These are phyloP conservation scores for Orchesellides sinensis DNA, from an alignment of 2,888 invertebrate genomes.

Conservation along the genomic window DNA sequence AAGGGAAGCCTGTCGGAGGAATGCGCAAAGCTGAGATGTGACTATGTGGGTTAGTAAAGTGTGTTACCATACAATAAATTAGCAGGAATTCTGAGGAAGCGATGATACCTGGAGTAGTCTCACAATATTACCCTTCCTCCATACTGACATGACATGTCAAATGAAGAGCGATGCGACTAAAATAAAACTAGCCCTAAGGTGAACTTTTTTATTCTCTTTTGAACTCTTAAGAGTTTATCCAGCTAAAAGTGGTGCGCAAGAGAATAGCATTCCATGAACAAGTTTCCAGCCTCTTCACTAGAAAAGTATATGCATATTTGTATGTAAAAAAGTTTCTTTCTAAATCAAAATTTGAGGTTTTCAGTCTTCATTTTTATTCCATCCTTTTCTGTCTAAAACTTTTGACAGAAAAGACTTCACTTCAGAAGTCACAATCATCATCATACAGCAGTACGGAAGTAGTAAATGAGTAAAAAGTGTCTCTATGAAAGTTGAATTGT, in stretches of 20 bases:
- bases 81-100: slow-evolving; percentile 17
- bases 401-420: slow-evolving; percentile 51
- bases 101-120: slow-evolving; percentile 45
- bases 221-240: slow-evolving; percentile 51
- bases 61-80: slow-evolving; percentile 35
- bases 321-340: slow-evolving; percentile 11
- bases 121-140: too few relatives aligned
- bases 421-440: slow-evolving; percentile 19
- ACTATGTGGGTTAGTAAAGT: too few relatives aligned
- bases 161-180: slow-evolving; percentile 46
- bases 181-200: slow-evolving; percentile 27
- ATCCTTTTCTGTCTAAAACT: slow-evolving; percentile 50
- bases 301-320: slow-evolving; percentile 20
- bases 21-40: too few relatives aligned
- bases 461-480: slow-evolving; percentile 51
- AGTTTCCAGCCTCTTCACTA: neutral
- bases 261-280: neutral
- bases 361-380: slow-evolving; percentile 60
- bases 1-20: too few relatives aligned
- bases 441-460: slow-evolving; percentile 12
- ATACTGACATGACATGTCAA: slow-evolving; percentile 47
- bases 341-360: slow-evolving; percentile 58
- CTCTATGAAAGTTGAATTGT: slow-evolving; percentile 26
- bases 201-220: slow-evolving; percentile 39
- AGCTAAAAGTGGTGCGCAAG: slow-evolving; percentile 45